Conservation (phyloP, 2,888 invertebrate genomes). For the Gymnoscelis rufifasciata region DNA sequence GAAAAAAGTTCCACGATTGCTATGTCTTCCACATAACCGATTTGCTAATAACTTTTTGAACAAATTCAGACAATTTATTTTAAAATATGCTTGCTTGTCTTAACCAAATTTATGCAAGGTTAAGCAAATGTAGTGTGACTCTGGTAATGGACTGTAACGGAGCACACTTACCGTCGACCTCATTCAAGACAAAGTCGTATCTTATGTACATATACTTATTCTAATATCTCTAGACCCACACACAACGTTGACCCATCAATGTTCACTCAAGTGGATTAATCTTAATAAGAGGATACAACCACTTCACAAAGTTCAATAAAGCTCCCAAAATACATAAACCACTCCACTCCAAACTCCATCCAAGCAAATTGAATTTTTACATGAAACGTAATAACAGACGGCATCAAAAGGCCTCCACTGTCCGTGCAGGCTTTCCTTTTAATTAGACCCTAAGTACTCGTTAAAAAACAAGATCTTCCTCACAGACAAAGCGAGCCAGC, state of each 20-base stretch:
- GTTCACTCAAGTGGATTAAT: constrained; percentile 26
- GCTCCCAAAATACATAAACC: constrained; percentile 49
- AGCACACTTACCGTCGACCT: constrained; percentile 5
- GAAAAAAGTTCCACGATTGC: too few relatives aligned
- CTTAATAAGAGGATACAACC: constrained; percentile 41
- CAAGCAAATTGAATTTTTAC: constrained; percentile 75
- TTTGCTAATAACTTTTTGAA: too few relatives aligned
- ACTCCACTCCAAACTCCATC: constrained; percentile 68
- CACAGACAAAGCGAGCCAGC: constrained; percentile 71
- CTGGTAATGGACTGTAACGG: constrained; percentile 11
- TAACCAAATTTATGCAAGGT: too few relatives aligned
- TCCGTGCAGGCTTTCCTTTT: constrained; percentile 76
- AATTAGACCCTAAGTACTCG: constrained; percentile 78
- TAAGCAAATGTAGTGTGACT: not conserved
- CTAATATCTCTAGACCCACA: not conserved
- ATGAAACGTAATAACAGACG: constrained; percentile 73
- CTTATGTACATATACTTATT: not conserved
- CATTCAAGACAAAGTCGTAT: not conserved
- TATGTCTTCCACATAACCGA: too few relatives aligned
- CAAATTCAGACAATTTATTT: too few relatives aligned
- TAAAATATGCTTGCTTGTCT: too few relatives aligned
- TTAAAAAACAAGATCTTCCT: constrained; percentile 77
- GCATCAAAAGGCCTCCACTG: constrained; percentile 76
- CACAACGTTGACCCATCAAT: constrained; percentile 11
- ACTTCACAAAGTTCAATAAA: constrained; percentile 58